Percentiles rank a stretch among this genome's conserved stretches.
These are phyloP conservation scores for Chionoecetes opilio DNA, from an alignment of 1,140 invertebrate genomes.

Conservation along the genomic window DNA sequence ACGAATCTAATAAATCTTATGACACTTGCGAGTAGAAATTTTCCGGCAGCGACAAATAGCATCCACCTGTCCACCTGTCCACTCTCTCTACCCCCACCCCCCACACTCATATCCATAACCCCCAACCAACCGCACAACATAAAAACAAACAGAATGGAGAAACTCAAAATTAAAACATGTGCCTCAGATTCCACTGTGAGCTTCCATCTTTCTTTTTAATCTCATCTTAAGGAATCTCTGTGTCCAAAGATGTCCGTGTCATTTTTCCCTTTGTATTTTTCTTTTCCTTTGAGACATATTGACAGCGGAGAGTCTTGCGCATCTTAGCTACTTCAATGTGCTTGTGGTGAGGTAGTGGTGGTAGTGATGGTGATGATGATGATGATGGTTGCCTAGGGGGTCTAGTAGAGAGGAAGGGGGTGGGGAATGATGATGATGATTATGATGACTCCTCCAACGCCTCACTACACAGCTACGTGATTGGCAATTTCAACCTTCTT, in stretches of 20 bases:
- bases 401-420: neutral
- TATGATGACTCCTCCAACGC: neutral
- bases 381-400: neutral
- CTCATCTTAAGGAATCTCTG: neutral
- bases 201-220: neutral
- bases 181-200: neutral
- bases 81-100: no score
- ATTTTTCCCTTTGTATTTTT: neutral
- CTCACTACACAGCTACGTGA: slow-evolving; percentile 44
- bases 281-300: neutral
- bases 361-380: neutral
- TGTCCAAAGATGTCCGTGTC: neutral
- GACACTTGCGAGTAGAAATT: no score
- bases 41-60: no score
- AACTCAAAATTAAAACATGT: neutral
- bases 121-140: no score
- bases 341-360: neutral
- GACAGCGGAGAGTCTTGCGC: neutral
- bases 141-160: neutral
- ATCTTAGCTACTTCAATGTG: no score
- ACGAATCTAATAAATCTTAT: no score
- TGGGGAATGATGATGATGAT: neutral
- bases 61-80: no score
- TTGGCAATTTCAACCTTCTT: slow-evolving; percentile 63
- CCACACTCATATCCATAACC: no score